Percentiles rank a stretch among this genome's conserved stretches.
Evolutionary conservation across 2,888 invertebrate species (phyloP).

Genomic region (Luperina nickerlii): DNA sequence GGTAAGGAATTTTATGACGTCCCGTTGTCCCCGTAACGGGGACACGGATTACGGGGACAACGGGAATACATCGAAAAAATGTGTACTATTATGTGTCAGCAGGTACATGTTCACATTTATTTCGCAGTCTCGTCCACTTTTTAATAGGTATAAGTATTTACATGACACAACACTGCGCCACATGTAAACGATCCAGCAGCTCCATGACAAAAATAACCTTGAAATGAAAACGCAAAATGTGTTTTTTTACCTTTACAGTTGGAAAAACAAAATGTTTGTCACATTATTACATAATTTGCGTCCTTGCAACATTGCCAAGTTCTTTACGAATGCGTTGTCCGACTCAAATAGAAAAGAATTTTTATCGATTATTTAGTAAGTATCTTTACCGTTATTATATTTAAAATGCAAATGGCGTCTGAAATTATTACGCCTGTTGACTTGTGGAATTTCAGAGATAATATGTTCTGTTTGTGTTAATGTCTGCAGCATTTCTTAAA

Average conservation of each 20-base stretch:
- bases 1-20: too few species aligned
- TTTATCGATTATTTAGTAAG: constrained; percentile 71
- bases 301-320: constrained; percentile 83
- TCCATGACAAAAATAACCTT: constrained; percentile 53
- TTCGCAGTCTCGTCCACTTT: not conserved
- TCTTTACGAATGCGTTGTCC: constrained; percentile 75
- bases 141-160: not conserved
- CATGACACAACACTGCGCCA: not conserved
- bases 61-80: too few species aligned
- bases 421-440: constrained; percentile 42
- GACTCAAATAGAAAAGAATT: constrained; percentile 67
- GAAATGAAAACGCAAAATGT: constrained; percentile 37
- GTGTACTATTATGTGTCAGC: not conserved
- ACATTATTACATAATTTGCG: constrained; percentile 70
- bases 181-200: constrained; percentile 18
- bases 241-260: constrained; percentile 59
- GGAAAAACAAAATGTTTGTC: constrained; percentile 61
- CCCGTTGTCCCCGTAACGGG: too few species aligned
- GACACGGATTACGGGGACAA: too few species aligned
- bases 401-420: constrained; percentile 56
- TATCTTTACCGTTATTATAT: constrained; percentile 66
- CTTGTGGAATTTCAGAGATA: constrained; percentile 31
- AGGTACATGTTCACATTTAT: not conserved
- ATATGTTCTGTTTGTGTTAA: constrained; percentile 4
- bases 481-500: constrained; percentile 22